phyloP scores from a whole-genome alignment of 2,888 invertebrate genomes.

The Phania funesta region DNA sequence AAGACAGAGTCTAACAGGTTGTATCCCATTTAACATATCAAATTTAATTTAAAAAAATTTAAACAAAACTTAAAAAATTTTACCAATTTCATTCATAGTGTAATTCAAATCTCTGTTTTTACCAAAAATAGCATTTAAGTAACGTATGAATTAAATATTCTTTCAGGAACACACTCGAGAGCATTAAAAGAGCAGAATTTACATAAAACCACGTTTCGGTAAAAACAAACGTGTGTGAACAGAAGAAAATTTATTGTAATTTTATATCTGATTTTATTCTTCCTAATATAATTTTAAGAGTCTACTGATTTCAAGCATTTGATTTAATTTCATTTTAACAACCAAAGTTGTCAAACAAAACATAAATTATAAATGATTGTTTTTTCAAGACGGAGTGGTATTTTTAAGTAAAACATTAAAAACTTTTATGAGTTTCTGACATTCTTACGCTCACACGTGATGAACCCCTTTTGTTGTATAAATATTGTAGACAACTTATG shows the following conservation, averaged over 20 bases:
- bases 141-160: too few relatives aligned
- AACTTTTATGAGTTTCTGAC: conserved; percentile 26
- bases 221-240: background rate
- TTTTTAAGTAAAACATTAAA: conserved; percentile 23
- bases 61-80: too few relatives aligned
- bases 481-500: background rate
- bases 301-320: conserved; percentile 41
- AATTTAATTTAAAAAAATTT: too few relatives aligned
- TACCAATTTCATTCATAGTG: too few relatives aligned
- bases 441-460: background rate
- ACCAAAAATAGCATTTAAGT: too few relatives aligned
- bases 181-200: too few relatives aligned
- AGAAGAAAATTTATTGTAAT: background rate
- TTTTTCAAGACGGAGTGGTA: conserved; percentile 15
- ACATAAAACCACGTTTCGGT: too few relatives aligned
- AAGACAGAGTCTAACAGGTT: too few relatives aligned
- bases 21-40: too few relatives aligned
- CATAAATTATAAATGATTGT: conserved; percentile 48
- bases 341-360: conserved; percentile 51
- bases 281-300: conserved; percentile 6
- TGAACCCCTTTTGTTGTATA: conserved; percentile 8
- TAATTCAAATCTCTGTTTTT: too few relatives aligned
- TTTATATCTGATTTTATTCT: conserved; percentile 8
- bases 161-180: too few relatives aligned
- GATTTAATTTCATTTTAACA: conserved; percentile 19